Evolutionary conservation across 2,797 vertebrate genomes (phyloP), one percentile per base, ranked within the genome.

Genomic region (Phrynocephalus vlangalii): DNA sequence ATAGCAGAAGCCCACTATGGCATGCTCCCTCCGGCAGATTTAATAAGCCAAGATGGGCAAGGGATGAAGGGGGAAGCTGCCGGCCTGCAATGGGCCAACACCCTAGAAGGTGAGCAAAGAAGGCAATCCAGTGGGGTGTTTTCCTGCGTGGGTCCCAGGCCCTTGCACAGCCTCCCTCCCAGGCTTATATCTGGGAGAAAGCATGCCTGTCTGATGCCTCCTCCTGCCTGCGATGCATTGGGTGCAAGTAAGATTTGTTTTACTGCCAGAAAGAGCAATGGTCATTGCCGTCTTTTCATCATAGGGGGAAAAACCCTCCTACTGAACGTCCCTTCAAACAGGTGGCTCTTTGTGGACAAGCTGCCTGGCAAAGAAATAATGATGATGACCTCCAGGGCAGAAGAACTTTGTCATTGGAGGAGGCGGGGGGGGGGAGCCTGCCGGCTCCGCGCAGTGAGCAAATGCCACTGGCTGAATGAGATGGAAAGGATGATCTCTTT

Each of bases 241-340:
- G 3, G 38, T 71, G 87, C 50, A 84, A 13, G 60, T 16, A 52
- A 20, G 16, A 85, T 86, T 26, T 75, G 79, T 88, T 24, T 72
- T 20, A 15, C 18, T 66, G 24, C 9, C 85, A 88, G 76, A 87
- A 92, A 90, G 78, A 79, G 78, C 90, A 70, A 85, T 94, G 82
- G 73, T 83, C 91, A 84, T 16, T 16, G 75, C 24, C 88, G 88
- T 79, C 80, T 92, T 92, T 92, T 92, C 67, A 66, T 87, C 87
- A 84, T 38, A n/a, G 78, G 75, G 38, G 38, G 38, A 3, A 3
- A 70, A 73, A 33, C 30, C 80, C 91, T 89, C 63, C 87, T 86
- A 87, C 85, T 83, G 28, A 91, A 87, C 67, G 79, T 86, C 67
- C 81, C 79, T 87, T 82, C 84, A 92, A 87, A 86, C 79, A 92